Base-by-base conservation (phyloP, 1,140 invertebrate species). In the Aradophagus sp. region DNA sequence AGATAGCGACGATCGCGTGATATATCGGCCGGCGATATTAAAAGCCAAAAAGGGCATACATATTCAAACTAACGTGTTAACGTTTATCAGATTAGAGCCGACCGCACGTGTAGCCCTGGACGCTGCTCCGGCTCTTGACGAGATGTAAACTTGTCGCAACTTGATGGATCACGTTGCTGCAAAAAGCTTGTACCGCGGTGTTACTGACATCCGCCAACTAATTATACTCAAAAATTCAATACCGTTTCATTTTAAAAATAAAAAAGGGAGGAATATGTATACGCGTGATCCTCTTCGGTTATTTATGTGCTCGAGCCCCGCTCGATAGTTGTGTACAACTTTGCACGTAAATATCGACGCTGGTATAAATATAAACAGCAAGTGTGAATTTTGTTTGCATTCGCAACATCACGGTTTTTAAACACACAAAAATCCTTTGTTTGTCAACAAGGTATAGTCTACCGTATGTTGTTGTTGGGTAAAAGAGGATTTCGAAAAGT, bases 81-180 rank as follows among this genome's bases (percentile, higher is more conserved):
- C 73, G 77, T 80, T 82, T 80, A 84, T 83, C 82, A 78, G 81
- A 82, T 83, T 73, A 41, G 75, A 56, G 53, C 56, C 61, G 55
- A 34, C 52, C 52, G 48, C 65, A 39, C 48, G 55, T 73, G 56
- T 31, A 41, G 76, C 63, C 53, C 73, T 47, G 68, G 65, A 71
- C 56, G 67, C 56, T 41, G 59, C 75, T 73, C 73, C 16, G 17
- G 78, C 77, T 80, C 78, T 82, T 81, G 73, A 79, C 80, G 79
- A 71, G 75, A 79, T 80, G 82, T 78, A 77, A 81, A 80, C 75
- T 75, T 80, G 80, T 81, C 81, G 77, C 67, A 59, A 44, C 36
- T 81, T 84, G 81, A 84, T 84, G 78, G 80, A 84, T 84, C 75
- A 71, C 70, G 66, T 63, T 62, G 53, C 58, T 52, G 63, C 67